Conservation (phyloP, 2,113 vertebrate species). For the Colius striatus region DNA sequence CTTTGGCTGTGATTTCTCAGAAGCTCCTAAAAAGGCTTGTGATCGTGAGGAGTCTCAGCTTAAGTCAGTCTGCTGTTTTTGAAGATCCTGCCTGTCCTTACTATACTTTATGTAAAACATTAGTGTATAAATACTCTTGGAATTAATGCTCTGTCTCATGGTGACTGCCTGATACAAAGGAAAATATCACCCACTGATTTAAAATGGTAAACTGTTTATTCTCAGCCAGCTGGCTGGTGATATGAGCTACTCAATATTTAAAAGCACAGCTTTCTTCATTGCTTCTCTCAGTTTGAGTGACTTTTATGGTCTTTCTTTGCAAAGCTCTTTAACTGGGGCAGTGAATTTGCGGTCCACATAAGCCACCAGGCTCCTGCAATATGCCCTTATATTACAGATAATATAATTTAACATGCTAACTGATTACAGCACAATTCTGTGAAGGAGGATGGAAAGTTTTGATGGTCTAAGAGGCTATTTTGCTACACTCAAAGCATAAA, state of each 20-base stretch:
- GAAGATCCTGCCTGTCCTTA: neutral
- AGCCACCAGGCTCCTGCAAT: slow-evolving; percentile 11
- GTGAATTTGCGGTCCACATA: slow-evolving; percentile 33
- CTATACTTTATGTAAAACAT: neutral
- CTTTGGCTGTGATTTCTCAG: neutral
- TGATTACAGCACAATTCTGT: neutral
- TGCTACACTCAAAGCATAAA: neutral
- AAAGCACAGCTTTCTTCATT: neutral
- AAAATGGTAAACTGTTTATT: neutral
- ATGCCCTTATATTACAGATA: slow-evolving; percentile 35
- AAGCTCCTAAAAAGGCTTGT: neutral
- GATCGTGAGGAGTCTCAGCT: neutral
- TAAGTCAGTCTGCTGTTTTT: neutral
- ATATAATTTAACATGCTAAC: slow-evolving; percentile 53
- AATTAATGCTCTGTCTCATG: neutral
- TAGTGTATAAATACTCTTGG: neutral
- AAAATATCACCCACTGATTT: neutral
- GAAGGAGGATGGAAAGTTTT: slow-evolving; percentile 50
- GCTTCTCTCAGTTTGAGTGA: neutral
- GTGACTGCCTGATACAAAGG: neutral
- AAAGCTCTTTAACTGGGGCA: slow-evolving; percentile 14
- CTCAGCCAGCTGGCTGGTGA: neutral
- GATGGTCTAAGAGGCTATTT: neutral
- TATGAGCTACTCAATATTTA: neutral
- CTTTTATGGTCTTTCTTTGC: slow-evolving; percentile 4